These are phyloP conservation scores for Thalassoma bifasciatum DNA, from an alignment of 2,113 vertebrate genomes.

Conservation along the genomic window DNA sequence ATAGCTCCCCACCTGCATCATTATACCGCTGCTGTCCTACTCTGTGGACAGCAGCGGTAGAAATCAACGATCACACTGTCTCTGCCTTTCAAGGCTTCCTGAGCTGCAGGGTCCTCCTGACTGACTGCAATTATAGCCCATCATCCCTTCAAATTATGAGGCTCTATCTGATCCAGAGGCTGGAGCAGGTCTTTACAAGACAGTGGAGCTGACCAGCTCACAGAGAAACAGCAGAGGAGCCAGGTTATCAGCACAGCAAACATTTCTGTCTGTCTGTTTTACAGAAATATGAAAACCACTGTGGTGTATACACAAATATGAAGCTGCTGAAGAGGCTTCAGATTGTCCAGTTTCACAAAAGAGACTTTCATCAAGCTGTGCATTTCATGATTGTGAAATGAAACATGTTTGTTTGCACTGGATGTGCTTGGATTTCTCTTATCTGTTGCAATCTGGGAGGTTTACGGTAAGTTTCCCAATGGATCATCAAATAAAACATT, in stretches of 20 bases:
- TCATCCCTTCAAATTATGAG: background rate
- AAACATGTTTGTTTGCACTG: constrained; percentile 1
- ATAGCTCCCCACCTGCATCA: accelerated
- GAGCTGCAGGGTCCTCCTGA: background rate
- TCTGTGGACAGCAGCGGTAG: background rate
- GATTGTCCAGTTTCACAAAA: constrained; percentile 23
- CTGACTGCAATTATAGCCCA: constrained; percentile 42
- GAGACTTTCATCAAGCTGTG: background rate
- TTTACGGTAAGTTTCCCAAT: background rate
- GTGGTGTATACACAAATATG: background rate
- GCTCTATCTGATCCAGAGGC: constrained; percentile 4
- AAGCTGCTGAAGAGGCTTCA: background rate
- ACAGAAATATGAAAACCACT: background rate
- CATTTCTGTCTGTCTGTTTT: background rate
- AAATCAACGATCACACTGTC: constrained; percentile 6
- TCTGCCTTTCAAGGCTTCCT: background rate
- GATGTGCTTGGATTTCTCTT: background rate
- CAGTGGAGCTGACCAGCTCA: constrained; percentile 25
- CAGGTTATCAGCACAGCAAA: background rate
- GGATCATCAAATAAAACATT: background rate
- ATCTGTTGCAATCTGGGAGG: background rate
- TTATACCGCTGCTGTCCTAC: background rate
- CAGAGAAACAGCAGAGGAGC: constrained; percentile 4
- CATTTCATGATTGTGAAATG: constrained; percentile 37
- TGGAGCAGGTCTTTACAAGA: constrained; percentile 36